Evolutionary conservation across 2,888 invertebrate species (phyloP).

Genomic region (Liposcelis brunnea): DNA sequence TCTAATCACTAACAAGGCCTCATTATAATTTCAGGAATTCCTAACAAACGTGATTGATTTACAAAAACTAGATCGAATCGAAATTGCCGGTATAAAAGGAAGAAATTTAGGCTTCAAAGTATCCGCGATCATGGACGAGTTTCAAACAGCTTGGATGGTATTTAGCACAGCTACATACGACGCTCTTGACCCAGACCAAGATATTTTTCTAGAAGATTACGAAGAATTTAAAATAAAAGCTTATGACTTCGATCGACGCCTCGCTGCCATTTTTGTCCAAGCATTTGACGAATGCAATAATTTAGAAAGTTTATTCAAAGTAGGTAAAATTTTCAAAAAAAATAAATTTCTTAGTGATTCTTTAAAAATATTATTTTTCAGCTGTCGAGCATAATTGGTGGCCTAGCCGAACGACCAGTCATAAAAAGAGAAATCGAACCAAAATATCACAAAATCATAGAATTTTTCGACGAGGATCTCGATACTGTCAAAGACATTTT

Average conservation of each 20-base stretch:
- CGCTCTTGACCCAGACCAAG: slow-evolving; percentile 51
- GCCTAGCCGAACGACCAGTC: slow-evolving; percentile 53
- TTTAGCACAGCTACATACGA: slow-evolving; percentile 43
- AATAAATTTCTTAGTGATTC: not conserved
- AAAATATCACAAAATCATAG: slow-evolving; percentile 45
- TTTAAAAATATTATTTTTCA: slow-evolving; percentile 25
- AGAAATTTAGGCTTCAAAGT: slow-evolving; percentile 38
- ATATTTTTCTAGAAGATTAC: slow-evolving; percentile 46
- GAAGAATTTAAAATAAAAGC: slow-evolving; percentile 39
- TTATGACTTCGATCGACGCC: slow-evolving; percentile 53
- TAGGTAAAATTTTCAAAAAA: slow-evolving; percentile 22
- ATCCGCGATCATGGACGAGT: slow-evolving; percentile 23
- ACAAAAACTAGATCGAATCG: slow-evolving; percentile 70
- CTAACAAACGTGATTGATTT: slow-evolving; percentile 66
- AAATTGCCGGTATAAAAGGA: slow-evolving; percentile 52
- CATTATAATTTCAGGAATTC: slow-evolving; percentile 33
- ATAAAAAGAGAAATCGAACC: slow-evolving; percentile 53
- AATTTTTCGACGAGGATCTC: slow-evolving; percentile 44
- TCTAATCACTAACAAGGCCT: too few species aligned
- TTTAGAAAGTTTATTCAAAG: slow-evolving; percentile 42
- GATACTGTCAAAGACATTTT: slow-evolving; percentile 37
- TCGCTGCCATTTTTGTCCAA: slow-evolving; percentile 63
- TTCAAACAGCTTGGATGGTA: slow-evolving; percentile 25
- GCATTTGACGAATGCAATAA: slow-evolving; percentile 66
- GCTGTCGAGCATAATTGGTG: slow-evolving; percentile 55